Percentiles rank a stretch among this genome's conserved stretches.
These are phyloP conservation scores for Gymnodraco acuticeps DNA, from an alignment of 2,797 vertebrate genomes.

Conservation along the genomic window DNA sequence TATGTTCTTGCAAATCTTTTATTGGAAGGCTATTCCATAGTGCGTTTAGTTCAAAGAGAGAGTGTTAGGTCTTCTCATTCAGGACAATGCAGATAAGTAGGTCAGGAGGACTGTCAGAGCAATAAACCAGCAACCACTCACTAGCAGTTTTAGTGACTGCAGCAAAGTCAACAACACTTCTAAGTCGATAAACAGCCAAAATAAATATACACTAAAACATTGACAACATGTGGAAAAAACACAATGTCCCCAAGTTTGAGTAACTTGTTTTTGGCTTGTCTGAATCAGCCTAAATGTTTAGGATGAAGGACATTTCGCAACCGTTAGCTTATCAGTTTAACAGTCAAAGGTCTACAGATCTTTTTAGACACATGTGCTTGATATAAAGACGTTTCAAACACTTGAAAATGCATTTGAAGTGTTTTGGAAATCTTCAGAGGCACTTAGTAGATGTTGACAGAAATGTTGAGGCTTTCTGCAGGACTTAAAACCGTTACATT, in stretches of 20 bases:
- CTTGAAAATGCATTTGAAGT: not conserved
- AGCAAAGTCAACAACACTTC: too few species aligned
- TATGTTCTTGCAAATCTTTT: not conserved
- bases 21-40: not conserved
- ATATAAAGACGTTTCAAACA: not conserved
- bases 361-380: not conserved
- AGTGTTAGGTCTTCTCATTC: not conserved
- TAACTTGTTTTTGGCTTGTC: not conserved
- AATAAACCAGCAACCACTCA: not conserved
- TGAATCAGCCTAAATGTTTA: not conserved
- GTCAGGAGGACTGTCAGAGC: conserved; percentile 6
- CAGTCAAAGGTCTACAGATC: not conserved
- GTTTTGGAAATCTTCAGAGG: not conserved
- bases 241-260: not conserved
- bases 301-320: not conserved
- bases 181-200: too few species aligned
- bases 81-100: not conserved
- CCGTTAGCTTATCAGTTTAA: not conserved
- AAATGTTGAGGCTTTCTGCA: not conserved
- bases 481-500: not conserved
- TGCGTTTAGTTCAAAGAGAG: not conserved
- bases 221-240: not conserved
- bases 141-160: not conserved
- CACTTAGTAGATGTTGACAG: not conserved
- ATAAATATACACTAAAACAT: too few species aligned